Base-by-base conservation (phyloP, 2,888 invertebrate species). In the Tolmerus cingulatus region DNA sequence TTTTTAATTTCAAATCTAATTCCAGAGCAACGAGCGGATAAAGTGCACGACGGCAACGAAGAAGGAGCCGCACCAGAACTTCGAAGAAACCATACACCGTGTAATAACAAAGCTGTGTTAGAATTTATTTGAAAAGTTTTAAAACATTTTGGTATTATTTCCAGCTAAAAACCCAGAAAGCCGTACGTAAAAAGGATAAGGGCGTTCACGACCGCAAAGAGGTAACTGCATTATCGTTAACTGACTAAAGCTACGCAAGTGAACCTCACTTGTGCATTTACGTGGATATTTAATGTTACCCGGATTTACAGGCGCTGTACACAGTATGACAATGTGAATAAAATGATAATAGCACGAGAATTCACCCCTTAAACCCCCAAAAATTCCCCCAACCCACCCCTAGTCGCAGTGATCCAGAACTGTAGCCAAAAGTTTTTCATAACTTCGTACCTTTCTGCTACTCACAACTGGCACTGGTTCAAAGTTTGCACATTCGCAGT, bases 41-140 rank as follows among this genome's bases (percentile, higher is more conserved):
- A 91, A 91, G 88, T 91, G 92, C 90, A 91, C 91, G 86, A 92
- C 92, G 76, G 91, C 92, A 89, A 66, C 66, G 66, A 87, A 92
- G 87, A 91, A 92, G 85, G 92, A 92, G 84, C 92, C 92, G 7
- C 92, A 92, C 88, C 92, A 92, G 89, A 92, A 92, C 89, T 92
- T 92, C 88, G 92, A 92, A 89, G 92, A 92, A 90, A 92, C 92
- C 89, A 92, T 92, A 90, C 92, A 92, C 90, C 91, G 92, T 89
- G 92, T 92, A 92, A 92, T 89, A 90, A 90, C 23, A 74, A 51
- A 82, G 82, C 37, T 37, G 9, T 19, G 66, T 82, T 40, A 37
- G 40, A 74, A 79, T 66, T 87, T 79, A 87, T 79, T 79, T 66
- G n/a, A 19, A 34, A 51, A 51, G 19, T 85, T 77, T 85, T 77